Percentiles rank a stretch among this genome's conserved stretches.
These are phyloP conservation scores for Campaea margaritaria DNA, from an alignment of 2,888 invertebrate genomes.

Conservation along the genomic window DNA sequence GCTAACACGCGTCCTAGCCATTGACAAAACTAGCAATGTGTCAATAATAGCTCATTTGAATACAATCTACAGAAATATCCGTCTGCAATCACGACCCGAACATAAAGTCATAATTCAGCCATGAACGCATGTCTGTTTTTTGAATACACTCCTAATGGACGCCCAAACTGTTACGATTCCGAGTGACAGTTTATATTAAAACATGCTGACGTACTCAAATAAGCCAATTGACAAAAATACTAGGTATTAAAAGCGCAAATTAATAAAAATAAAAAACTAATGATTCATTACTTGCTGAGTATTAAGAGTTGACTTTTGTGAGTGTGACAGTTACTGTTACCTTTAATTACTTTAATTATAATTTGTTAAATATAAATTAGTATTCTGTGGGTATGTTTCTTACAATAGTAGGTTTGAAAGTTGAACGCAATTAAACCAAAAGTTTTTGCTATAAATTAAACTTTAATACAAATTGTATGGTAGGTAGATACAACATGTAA, in stretches of 20 bases:
- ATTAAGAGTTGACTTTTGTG: no score
- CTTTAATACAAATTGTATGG: conserved; percentile 42
- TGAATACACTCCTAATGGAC: no score
- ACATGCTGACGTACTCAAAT: neutral
- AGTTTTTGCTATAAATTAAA: conserved; percentile 20
- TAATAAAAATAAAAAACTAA: no score
- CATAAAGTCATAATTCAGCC: conserved; percentile 34
- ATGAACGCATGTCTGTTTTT: conserved; percentile 25
- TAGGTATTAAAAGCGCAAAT: no score
- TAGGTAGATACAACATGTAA: conserved; percentile 58
- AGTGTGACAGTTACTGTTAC: no score
- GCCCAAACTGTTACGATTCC: no score
- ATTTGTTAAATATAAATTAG: no score
- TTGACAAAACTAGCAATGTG: conserved; percentile 68
- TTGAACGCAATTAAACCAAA: conserved; percentile 24
- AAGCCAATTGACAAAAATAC: no score
- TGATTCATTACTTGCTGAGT: no score
- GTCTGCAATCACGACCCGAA: conserved; percentile 24
- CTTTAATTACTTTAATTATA: neutral
- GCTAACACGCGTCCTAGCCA: conserved; percentile 64
- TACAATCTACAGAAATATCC: conserved; percentile 56
- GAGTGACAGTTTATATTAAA: no score
- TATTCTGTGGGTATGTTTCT: no score
- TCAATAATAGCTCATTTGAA: conserved; percentile 72
- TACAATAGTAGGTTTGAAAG: conserved; percentile 1